Percentiles rank a stretch among this genome's conserved stretches.
Evolutionary conservation across 2,113 vertebrate genomes (phyloP).

Genomic region (Pygathrix nemaeus): DNA sequence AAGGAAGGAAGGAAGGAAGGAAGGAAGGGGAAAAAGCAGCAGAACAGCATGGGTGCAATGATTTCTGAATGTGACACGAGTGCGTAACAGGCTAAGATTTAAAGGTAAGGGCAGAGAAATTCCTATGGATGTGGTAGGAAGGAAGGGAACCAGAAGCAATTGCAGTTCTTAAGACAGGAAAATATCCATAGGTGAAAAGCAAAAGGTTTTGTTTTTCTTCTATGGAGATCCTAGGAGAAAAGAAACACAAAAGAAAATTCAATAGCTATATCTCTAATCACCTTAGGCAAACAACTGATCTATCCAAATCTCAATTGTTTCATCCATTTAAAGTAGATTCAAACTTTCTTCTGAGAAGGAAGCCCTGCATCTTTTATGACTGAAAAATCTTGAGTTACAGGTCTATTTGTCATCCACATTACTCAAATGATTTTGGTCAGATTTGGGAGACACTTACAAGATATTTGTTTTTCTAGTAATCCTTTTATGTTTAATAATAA

Average conservation of each 20-base stretch:
- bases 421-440: not conserved
- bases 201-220: not conserved
- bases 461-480: conserved; percentile 34
- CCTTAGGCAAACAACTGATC: not conserved
- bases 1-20: too few relatives aligned
- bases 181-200: not conserved
- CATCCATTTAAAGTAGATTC: not conserved
- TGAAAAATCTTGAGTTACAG: conserved; percentile 37
- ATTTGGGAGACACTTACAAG: conserved; percentile 40
- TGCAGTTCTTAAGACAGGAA: conserved; percentile 18
- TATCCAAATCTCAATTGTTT: not conserved
- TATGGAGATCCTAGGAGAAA: not conserved
- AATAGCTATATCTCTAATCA: not conserved
- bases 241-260: not conserved
- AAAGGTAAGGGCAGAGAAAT: conserved; percentile 18
- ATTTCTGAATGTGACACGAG: not conserved
- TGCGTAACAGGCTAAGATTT: not conserved
- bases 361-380: not conserved
- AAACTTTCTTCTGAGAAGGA: conserved; percentile 12
- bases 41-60: not conserved
- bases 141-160: conserved; percentile 8
- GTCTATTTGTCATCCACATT: not conserved
- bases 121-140: not conserved
- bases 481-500: conserved; percentile 51
- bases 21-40: too few relatives aligned